These are phyloP conservation scores for Morpho helenor DNA, from an alignment of 2,888 invertebrate genomes.

Conservation along the genomic window DNA sequence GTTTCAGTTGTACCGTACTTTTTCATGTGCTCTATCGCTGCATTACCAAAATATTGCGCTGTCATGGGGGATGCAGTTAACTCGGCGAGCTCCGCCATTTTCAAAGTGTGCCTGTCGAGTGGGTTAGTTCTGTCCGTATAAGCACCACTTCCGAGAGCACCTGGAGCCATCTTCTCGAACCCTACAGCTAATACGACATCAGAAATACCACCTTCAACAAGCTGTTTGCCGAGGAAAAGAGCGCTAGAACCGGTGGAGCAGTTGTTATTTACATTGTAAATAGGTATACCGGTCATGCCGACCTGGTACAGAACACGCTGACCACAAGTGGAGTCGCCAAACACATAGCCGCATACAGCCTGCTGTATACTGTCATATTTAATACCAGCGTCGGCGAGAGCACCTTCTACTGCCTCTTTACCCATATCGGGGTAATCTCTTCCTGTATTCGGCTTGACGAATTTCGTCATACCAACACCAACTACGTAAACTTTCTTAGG, in stretches of 20 bases:
- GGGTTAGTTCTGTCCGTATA: conserved; percentile 93
- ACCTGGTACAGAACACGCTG: conserved; percentile 96
- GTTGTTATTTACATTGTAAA: conserved; percentile 99
- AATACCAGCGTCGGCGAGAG: conserved; percentile 90
- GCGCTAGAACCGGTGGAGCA: conserved; percentile 98
- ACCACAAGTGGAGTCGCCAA: conserved; percentile 97
- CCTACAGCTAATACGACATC: conserved; percentile 96
- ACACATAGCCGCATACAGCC: conserved; percentile 95
- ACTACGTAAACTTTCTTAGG: conserved; percentile 89
- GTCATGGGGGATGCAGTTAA: conserved; percentile 91
- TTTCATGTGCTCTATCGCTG: conserved; percentile 96
- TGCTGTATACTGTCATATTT: conserved; percentile 89
- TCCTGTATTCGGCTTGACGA: conserved; percentile 94
- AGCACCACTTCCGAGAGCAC: conserved; percentile 87
- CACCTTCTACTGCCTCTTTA: conserved; percentile 93
- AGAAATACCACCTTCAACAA: conserved; percentile 91
- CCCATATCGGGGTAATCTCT: conserved; percentile 97
- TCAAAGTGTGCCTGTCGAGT: conserved; percentile 90
- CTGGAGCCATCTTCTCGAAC: conserved; percentile 98
- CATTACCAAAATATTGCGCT: conserved; percentile 98
- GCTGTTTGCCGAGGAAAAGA: conserved; percentile 92
- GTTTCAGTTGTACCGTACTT: conserved; percentile 95
- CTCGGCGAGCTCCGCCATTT: conserved; percentile 91
- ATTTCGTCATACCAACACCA: conserved; percentile 99
- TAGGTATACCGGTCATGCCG: conserved; percentile 97